phyloP scores from a whole-genome alignment of 2,797 vertebrate genomes.

The Calcarius lapponicus region DNA sequence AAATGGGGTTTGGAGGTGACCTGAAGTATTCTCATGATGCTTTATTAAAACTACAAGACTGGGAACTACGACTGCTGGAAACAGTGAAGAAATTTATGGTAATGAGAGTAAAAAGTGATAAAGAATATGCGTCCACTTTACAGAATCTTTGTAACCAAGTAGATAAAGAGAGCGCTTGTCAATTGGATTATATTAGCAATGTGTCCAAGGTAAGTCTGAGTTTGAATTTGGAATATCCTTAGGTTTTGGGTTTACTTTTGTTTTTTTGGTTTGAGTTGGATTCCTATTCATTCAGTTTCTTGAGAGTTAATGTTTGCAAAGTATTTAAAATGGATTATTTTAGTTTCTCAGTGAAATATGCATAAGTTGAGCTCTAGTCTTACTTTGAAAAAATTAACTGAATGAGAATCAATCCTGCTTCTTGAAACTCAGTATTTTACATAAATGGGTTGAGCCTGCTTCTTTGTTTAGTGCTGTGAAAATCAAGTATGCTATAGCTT shows the following conservation, averaged over 20 bases:
- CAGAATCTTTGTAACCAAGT: constrained; percentile 95
- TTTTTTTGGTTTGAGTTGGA: neutral
- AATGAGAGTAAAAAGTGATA: constrained; percentile 94
- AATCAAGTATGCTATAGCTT: neutral
- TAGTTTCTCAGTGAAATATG: neutral
- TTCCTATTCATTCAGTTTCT: neutral
- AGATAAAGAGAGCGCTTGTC: constrained; percentile 88
- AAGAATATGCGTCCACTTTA: constrained; percentile 92
- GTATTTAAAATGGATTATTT: neutral
- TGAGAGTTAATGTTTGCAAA: neutral
- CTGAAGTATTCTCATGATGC: constrained; percentile 94
- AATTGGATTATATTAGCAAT: constrained; percentile 90
- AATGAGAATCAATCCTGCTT: neutral
- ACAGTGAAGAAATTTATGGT: constrained; percentile 97
- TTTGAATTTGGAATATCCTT: neutral
- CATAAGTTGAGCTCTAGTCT: neutral
- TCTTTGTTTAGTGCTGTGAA: neutral
- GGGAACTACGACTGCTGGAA: constrained; percentile 94
- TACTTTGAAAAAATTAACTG: neutral
- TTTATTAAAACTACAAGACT: constrained; percentile 95
- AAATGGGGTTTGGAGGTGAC: constrained; percentile 96
- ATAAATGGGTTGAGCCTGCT: neutral
- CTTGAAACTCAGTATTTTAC: neutral
- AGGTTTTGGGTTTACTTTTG: neutral
- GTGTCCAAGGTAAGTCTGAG: constrained; percentile 88